Percentiles rank a stretch among this genome's conserved stretches.
Conservation (phyloP, 2,888 invertebrate genomes). For the Caenorhabditis sulstoni region DNA sequence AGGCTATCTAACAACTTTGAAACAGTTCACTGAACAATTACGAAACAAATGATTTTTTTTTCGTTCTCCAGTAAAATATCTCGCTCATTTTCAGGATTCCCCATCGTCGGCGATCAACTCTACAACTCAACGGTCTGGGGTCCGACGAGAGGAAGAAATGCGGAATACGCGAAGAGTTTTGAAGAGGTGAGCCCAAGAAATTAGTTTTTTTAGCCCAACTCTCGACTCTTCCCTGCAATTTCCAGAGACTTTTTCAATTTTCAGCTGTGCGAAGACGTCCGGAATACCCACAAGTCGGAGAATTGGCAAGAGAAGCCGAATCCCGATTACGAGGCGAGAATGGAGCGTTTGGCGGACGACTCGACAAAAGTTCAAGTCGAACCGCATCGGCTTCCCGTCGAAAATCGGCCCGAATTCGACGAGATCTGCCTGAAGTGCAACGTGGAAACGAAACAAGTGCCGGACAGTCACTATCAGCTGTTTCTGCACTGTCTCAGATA, state of each 20-base stretch:
- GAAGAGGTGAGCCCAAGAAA: slow-evolving; percentile 67
- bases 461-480: slow-evolving; percentile 71
- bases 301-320: slow-evolving; percentile 74
- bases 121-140: slow-evolving; percentile 97
- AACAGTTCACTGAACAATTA: too few relatives aligned
- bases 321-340: slow-evolving; percentile 69
- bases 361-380: slow-evolving; percentile 54
- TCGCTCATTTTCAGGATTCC: slow-evolving; percentile 88
- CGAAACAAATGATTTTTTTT: too few relatives aligned
- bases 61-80: not conserved
- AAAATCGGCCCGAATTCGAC: slow-evolving; percentile 72
- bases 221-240: too few relatives aligned
- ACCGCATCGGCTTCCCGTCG: slow-evolving; percentile 45
- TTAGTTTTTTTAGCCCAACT: not conserved
- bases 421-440: slow-evolving; percentile 78
- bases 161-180: slow-evolving; percentile 84
- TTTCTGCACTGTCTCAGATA: slow-evolving; percentile 79
- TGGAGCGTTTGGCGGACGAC: slow-evolving; percentile 67
- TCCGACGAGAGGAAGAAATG: slow-evolving; percentile 91
- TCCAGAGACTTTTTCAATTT: too few relatives aligned
- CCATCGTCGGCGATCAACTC: slow-evolving; percentile 96
- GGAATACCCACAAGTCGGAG: slow-evolving; percentile 65
- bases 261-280: slow-evolving; percentile 70
- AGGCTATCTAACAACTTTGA: too few relatives aligned
- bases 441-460: slow-evolving; percentile 70